phyloP scores from a whole-genome alignment of 2,113 vertebrate genomes.

The Erythrocebus patas region DNA sequence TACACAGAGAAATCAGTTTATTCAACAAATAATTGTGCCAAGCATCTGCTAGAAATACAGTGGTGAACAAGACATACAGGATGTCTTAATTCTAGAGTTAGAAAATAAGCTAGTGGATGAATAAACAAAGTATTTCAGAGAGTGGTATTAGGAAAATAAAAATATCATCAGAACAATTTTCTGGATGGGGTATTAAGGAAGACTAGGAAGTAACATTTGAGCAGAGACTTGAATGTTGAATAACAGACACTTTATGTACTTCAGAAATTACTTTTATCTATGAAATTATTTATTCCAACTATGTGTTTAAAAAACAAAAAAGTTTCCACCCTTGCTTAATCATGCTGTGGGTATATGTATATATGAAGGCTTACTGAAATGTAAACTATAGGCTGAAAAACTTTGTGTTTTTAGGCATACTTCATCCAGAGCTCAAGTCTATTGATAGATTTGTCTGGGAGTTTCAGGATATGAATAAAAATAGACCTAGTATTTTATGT shows the following conservation, averaged over 20 bases:
- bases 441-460: background rate
- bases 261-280: background rate
- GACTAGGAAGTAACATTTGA: background rate
- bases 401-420: background rate
- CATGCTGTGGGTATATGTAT: background rate
- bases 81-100: background rate
- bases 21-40: background rate
- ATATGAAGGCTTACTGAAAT: background rate
- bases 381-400: background rate
- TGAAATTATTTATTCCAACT: slow-evolving; percentile 18
- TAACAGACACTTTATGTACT: background rate
- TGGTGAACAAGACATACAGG: background rate
- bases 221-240: background rate
- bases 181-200: background rate
- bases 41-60: background rate
- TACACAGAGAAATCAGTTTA: background rate
- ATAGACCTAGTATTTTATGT: background rate
- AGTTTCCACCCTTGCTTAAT: background rate
- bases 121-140: background rate
- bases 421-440: background rate
- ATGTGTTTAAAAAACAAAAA: background rate
- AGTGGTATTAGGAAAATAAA: background rate
- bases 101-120: background rate
- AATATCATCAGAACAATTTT: background rate
- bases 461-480: background rate